Base-by-base conservation (phyloP, 2,113 vertebrate species). In the Notarius quadriscutis region DNA sequence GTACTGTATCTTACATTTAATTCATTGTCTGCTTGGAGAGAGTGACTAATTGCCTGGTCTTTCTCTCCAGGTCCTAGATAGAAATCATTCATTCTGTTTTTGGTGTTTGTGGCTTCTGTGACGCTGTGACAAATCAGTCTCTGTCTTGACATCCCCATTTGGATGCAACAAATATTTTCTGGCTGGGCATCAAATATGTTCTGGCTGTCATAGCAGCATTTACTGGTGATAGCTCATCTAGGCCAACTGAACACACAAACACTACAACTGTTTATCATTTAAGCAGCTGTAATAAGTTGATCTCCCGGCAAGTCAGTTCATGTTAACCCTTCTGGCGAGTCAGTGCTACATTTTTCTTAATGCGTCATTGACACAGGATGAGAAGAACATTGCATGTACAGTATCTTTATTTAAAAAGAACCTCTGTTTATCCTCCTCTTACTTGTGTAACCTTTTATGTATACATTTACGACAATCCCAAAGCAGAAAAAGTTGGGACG, bases 231-330 rank as follows among this genome's bases (percentile, higher is more conserved):
- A 80, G 51, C 57, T 65, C 74, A 72, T 50, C 58, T 62, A 75
- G 15, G 10, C 82, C 89, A 86, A 90, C 87, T 87, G 84, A 89
- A 91, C 91, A 91, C 92, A 93, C 91, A 89, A 91, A 89, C 86
- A 27, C 27, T 20, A 57, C 53, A 58, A 90, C 90, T 93, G 87
- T 94, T 92, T 88, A 69, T 88, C 85, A 85, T 30, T 90, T 91
- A 89, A 93, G 89, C 92, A 93, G 94, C 90, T 93, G 91, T 90
- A 92, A 91, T 75, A 92, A 90, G 85, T 75, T 90, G 57, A 92
- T 92, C 90, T n/a, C 57, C 87, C 85, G 88, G 90, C 72, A 86
- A 84, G 79, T 84, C 57, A 58, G 88, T 91, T 91, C 93, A 88
- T 92, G 90, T 92, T 88, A 89, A 75, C 88, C 81, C 72, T 94